phyloP scores from a whole-genome alignment of 2,797 vertebrate genomes.

The Limnodromus scolopaceus region DNA sequence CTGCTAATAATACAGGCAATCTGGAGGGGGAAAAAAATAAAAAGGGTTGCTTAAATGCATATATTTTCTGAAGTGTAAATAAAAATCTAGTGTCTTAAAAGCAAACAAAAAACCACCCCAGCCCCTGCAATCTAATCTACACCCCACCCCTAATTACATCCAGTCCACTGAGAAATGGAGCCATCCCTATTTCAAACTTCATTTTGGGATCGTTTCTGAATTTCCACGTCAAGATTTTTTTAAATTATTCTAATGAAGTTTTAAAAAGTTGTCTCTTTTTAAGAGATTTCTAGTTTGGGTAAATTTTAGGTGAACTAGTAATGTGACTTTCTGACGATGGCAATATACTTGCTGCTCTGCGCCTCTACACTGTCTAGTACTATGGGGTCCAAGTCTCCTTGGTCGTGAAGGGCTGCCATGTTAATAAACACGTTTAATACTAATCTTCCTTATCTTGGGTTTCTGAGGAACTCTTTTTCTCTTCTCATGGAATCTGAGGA shows the following conservation, averaged over 20 bases:
- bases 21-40: background rate
- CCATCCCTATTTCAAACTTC: background rate
- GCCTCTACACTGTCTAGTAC: background rate
- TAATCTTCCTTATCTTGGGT: conserved; percentile 47
- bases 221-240: background rate
- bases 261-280: background rate
- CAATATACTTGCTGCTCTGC: background rate
- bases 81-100: background rate
- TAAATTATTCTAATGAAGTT: rapidly evolving
- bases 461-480: conserved; percentile 46
- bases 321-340: background rate
- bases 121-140: background rate
- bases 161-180: background rate
- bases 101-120: background rate
- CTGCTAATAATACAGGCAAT: background rate
- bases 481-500: conserved; percentile 44
- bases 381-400: background rate
- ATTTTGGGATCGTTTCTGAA: background rate
- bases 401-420: background rate
- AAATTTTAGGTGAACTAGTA: background rate
- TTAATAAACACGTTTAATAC: conserved; percentile 32
- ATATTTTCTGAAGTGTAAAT: background rate
- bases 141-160: background rate
- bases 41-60: rapidly evolving
- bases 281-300: background rate